Percentiles rank a stretch among this genome's conserved stretches.
Evolutionary conservation across 1,140 invertebrate genomes (phyloP).

Genomic region (Bombus superbus): DNA sequence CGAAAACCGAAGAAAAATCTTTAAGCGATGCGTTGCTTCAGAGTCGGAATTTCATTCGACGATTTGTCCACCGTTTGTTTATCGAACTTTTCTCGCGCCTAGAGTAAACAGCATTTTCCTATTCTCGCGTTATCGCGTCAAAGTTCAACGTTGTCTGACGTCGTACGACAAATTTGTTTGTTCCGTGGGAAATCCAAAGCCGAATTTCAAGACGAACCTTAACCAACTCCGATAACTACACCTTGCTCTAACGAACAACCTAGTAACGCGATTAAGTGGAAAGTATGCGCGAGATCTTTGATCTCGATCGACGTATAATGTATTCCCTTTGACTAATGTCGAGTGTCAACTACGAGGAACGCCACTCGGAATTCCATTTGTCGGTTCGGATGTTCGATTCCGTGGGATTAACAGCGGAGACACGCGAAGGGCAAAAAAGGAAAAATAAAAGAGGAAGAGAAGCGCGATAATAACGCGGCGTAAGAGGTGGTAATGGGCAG

Average conservation of each 20-base stretch:
- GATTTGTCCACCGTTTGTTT: too few species aligned
- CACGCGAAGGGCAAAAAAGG: constrained; percentile 5
- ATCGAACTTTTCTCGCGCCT: too few species aligned
- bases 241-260: not conserved
- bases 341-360: too few species aligned
- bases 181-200: too few species aligned
- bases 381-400: constrained; percentile 17
- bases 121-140: too few species aligned
- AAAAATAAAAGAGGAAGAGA: constrained; percentile 51
- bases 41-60: too few species aligned
- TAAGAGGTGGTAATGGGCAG: constrained; percentile 60
- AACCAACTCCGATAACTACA: not conserved
- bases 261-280: too few species aligned
- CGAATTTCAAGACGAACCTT: not conserved
- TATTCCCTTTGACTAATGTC: not conserved
- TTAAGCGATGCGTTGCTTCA: too few species aligned
- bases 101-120: too few species aligned
- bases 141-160: too few species aligned
- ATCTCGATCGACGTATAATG: not conserved
- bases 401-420: constrained; percentile 38
- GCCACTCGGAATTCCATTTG: not conserved
- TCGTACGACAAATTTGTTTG: too few species aligned
- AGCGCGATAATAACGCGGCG: constrained; percentile 45
- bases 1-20: too few species aligned
- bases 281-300: not conserved